Evolutionary conservation across 2,888 invertebrate species (phyloP), one percentile per base, ranked within the genome.

Genomic region (Acleris cristana): DNA sequence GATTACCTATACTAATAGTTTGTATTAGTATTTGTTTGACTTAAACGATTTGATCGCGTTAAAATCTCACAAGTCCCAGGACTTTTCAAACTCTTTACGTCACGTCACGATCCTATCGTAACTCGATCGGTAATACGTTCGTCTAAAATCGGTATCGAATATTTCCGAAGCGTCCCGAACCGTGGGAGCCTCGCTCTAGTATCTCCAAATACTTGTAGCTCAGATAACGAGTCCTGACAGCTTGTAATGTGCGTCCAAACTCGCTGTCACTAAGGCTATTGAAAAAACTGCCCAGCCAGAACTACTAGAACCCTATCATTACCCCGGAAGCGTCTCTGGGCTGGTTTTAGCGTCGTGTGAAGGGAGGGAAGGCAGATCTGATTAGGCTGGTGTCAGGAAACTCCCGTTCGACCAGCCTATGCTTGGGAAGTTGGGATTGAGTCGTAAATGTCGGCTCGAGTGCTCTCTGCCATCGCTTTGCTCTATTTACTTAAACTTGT

Each of bases 361-460:
- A 70, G 71, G 74, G 73, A 70, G 73, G 73, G 70, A 77, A 73
- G 79, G 83, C 71, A 82, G 88, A 68, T 84, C 89, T 82, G 75
- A 82, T 80, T 84, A 85, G 82, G 82, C 76, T 88, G 88, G 92
- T 83, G 75, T 72, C 77, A 81, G 77, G 78, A 80, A 80, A 81
- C 78, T 84, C 79, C 79, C 84, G 86, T 83, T 85, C 81, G 82
- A 77, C 77, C 79, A 79, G 83, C 77, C 80, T 82, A 80, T 87
- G 85, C 83, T 84, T 83, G 84, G 80, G 83, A 89, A 84, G 87
- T 89, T 82, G 82, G 85, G 88, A 92, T 92, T 90, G 90, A 91
- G 91, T 90, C 91, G 90, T 92, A 92, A 92, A 92, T 79, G 91
- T 92, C 92, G 85, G 82, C 77, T 87, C 86, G 83, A 88, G 88